Base-by-base conservation (phyloP, 2,888 invertebrate species). In the Notocelia uddmanniana region DNA sequence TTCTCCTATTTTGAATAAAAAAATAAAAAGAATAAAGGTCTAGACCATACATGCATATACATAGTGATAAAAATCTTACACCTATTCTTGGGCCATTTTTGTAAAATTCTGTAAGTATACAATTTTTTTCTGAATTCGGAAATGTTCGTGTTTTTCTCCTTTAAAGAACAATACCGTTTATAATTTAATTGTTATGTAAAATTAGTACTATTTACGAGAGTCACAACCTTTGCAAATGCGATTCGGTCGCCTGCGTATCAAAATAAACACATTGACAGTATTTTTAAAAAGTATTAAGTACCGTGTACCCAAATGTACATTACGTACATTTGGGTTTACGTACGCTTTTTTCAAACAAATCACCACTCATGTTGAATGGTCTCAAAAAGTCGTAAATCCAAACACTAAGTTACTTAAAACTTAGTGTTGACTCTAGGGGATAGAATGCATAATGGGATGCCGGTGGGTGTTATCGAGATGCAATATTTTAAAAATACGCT, bases 401-500 rank as follows among this genome's bases (percentile, higher is more conserved):
- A 62, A 50, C 18, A 10, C 0, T 13, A 13, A 31, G 13, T 5
- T 31, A 15, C 18, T 41, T 3, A 13, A 50, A 45, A 19, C 31
- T 50, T 5, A n/a, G 19, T 23, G 13, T 18, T 31, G 19, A 31
- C 13, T 26, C 18, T 18, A 60, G 11, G 6, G 31, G 8, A 18
- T 31, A 62, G 23, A 62, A 26, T 31, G 0, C 9, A 26, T 18
- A 48, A 48, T 48, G n/a, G 3, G 8, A 26, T 31, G n/a, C n/a
- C n/a, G n/a, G n/a, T n/a, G n/a, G 26, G 11, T 2, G 8, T 2
- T 18, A 13, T 18, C 5, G n/a, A 59, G 13, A 50, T 31, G 62
- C 13, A 62, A 19, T 62, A 48, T 48, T 60, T 48, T 48, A 19
- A 62, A 62, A 48, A 62, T 62, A 62, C 18, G 6, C 48, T n/a